A percentile compares a stretch with the other conserved stretches of the same genome.
These are phyloP conservation scores for Tipula vernalis DNA, from an alignment of 2,888 invertebrate genomes.

Conservation along the genomic window DNA sequence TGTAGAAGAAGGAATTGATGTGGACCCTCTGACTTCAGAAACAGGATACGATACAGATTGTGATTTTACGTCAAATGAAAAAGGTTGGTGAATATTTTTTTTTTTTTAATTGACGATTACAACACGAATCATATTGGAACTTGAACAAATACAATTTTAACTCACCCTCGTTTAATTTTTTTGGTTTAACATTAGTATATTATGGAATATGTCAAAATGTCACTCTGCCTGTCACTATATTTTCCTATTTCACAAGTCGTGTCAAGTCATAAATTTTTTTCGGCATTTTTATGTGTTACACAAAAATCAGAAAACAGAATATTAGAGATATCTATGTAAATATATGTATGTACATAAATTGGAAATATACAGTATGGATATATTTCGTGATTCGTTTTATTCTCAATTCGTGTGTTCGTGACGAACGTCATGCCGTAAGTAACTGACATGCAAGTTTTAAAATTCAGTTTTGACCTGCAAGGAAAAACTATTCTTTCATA, in stretches of 20 bases:
- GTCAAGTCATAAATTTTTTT: neutral
- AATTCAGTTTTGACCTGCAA: too few relatives aligned
- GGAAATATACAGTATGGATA: neutral
- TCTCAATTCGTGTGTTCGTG: neutral
- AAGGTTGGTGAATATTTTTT: neutral
- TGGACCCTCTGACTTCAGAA: neutral
- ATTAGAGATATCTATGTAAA: too few relatives aligned
- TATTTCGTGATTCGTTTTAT: neutral
- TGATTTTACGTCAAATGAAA: neutral
- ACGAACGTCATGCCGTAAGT: too few relatives aligned
- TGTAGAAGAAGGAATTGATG: neutral
- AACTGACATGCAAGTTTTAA: too few relatives aligned
- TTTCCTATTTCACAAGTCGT: neutral
- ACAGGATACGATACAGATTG: slow-evolving; percentile 5
- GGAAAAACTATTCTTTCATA: too few relatives aligned
- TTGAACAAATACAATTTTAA: neutral
- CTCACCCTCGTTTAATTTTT: neutral
- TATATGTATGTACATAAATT: too few relatives aligned
- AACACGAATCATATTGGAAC: neutral
- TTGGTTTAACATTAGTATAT: neutral
- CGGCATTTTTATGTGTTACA: too few relatives aligned
- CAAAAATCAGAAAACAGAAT: too few relatives aligned
- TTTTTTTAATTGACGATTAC: neutral
- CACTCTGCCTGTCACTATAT: neutral
- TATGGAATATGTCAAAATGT: neutral